These are phyloP conservation scores for Andrena cerasifolii DNA, from an alignment of 1,140 invertebrate species.

Conservation along the genomic window DNA sequence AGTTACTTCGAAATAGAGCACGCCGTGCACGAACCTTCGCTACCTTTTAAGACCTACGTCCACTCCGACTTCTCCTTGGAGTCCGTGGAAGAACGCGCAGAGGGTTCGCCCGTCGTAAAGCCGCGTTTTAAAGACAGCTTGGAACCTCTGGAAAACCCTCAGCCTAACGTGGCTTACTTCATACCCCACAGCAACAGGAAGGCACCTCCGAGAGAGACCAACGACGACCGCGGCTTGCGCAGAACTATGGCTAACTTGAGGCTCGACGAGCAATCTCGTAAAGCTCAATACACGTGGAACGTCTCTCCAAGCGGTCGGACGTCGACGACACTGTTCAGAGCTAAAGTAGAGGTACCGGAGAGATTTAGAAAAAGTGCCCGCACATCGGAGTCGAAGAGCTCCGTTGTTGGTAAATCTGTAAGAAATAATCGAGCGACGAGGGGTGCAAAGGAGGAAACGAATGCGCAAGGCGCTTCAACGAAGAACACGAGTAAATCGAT, in stretches of 20 bases:
- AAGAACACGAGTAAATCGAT: constrained; percentile 1
- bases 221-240: constrained; percentile 66
- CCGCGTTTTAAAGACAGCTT: constrained; percentile 53
- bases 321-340: too few relatives aligned
- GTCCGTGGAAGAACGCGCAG: background rate
- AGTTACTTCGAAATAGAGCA: constrained; percentile 69
- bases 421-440: background rate
- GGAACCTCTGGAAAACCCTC: constrained; percentile 60
- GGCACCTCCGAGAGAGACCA: constrained; percentile 54
- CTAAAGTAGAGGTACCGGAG: background rate
- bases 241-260: constrained; percentile 67
- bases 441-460: background rate
- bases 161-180: constrained; percentile 61
- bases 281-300: constrained; percentile 42
- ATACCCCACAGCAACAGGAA: constrained; percentile 61
- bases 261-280: constrained; percentile 51
- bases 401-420: background rate
- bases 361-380: background rate
- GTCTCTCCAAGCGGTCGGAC: constrained; percentile 37
- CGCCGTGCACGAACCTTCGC: constrained; percentile 43
- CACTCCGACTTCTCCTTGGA: background rate
- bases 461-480: background rate
- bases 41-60: background rate
- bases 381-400: background rate
- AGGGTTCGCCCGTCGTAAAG: background rate